phyloP scores from a whole-genome alignment of 2,888 invertebrate genomes.

The Xylocampa areola region DNA sequence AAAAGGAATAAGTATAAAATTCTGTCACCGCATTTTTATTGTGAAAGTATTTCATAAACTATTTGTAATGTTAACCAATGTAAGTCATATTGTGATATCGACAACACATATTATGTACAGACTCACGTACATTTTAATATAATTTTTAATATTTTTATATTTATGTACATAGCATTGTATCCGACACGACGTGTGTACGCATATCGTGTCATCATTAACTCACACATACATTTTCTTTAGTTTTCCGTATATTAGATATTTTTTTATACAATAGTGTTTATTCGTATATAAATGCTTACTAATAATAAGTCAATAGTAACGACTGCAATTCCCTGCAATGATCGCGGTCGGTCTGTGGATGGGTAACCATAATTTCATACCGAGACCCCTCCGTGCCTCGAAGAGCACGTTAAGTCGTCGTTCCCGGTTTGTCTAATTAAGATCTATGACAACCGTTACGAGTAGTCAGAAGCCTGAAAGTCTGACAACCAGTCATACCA shows the following conservation, averaged over 20 bases:
- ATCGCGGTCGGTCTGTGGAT: too few species aligned
- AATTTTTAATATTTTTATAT: slow-evolving; percentile 19
- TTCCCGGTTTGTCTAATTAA: too few species aligned
- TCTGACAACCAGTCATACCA: too few species aligned
- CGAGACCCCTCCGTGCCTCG: too few species aligned
- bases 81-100: slow-evolving; percentile 1
- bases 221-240: neutral
- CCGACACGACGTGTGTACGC: slow-evolving; percentile 17
- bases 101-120: neutral
- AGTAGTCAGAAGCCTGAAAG: too few species aligned
- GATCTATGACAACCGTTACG: too few species aligned
- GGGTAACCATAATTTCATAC: too few species aligned
- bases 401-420: too few species aligned
- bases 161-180: slow-evolving; percentile 2
- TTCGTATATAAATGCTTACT: neutral
- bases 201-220: slow-evolving; percentile 5
- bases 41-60: too few species aligned
- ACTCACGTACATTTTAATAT: slow-evolving; percentile 3
- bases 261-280: neutral
- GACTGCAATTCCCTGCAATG: too few species aligned
- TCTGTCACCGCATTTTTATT: too few species aligned
- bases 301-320: neutral
- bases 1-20: too few species aligned
- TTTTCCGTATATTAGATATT: slow-evolving; percentile 2
- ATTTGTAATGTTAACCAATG: neutral